phyloP scores from a whole-genome alignment of 2,797 vertebrate species.

The Typhlichthys eigenmanni region DNA sequence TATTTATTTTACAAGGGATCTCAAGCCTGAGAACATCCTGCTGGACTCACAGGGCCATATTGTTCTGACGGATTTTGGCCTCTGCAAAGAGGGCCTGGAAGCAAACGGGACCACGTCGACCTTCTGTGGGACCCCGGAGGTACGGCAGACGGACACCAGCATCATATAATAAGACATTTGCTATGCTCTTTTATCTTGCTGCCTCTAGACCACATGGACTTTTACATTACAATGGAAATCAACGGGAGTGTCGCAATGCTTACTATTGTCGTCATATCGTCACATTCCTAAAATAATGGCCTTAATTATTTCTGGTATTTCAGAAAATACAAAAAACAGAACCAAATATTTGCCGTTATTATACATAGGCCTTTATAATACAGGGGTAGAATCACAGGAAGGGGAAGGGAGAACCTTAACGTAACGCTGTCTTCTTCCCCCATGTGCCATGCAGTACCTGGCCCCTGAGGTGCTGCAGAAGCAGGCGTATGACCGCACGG shows the following conservation, averaged over 20 bases:
- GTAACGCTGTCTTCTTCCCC: background rate
- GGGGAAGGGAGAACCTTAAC: background rate
- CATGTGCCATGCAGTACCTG: slow-evolving; percentile 68
- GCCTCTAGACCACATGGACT: too few species aligned
- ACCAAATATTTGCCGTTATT: too few species aligned
- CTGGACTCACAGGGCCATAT: slow-evolving; percentile 96
- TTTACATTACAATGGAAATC: too few species aligned
- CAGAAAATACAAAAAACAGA: too few species aligned
- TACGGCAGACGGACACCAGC: slow-evolving; percentile 48
- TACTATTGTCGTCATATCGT: too few species aligned
- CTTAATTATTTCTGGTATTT: too few species aligned
- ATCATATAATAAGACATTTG: too few species aligned
- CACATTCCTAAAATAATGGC: too few species aligned
- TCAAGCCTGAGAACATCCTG: slow-evolving; percentile 98
- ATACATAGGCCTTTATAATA: too few species aligned
- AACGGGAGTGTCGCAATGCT: too few species aligned
- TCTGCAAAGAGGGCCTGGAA: slow-evolving; percentile 97
- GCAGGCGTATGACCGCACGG: slow-evolving; percentile 82
- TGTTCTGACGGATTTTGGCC: slow-evolving; percentile 95
- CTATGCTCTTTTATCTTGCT: too few species aligned
- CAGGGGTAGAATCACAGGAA: too few species aligned
- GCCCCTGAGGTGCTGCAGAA: slow-evolving; percentile 84
- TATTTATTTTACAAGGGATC: slow-evolving; percentile 77
- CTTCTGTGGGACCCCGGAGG: slow-evolving; percentile 97
- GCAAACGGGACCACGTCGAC: slow-evolving; percentile 90